phyloP scores from a whole-genome alignment of 2,797 vertebrate genomes.

The Sebastes oblongus region DNA sequence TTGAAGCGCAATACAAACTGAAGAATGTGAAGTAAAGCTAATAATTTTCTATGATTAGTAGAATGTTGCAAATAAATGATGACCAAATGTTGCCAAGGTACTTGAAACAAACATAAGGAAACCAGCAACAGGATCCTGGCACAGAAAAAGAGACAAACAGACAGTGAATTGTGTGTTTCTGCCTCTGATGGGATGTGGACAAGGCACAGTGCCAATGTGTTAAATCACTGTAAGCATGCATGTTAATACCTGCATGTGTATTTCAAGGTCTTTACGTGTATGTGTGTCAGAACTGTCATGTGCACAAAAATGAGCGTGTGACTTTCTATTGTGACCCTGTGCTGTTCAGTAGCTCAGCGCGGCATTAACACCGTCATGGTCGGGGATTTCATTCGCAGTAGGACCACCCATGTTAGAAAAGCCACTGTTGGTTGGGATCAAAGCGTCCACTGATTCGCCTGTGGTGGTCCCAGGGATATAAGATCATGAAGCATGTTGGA shows the following conservation, averaged over 20 bases:
- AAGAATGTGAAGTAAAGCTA: not conserved
- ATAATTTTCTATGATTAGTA: not conserved
- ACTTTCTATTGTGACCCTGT: slow-evolving; percentile 11
- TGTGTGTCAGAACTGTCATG: not conserved
- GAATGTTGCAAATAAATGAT: not conserved
- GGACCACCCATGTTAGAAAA: slow-evolving; percentile 69
- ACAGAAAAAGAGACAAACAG: not conserved
- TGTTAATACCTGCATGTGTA: not conserved
- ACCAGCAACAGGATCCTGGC: not conserved
- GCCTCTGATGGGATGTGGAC: not conserved
- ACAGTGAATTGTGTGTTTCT: not conserved
- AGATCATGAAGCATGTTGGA: slow-evolving; percentile 14
- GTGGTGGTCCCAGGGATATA: slow-evolving; percentile 48
- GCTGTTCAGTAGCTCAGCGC: slow-evolving; percentile 6
- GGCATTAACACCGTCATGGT: slow-evolving; percentile 36
- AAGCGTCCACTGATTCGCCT: slow-evolving; percentile 15
- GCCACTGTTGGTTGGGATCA: slow-evolving; percentile 45
- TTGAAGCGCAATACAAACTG: not conserved
- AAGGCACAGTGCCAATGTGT: not conserved
- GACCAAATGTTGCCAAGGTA: not conserved
- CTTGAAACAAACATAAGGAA: not conserved
- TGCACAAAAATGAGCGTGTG: slow-evolving; percentile 23
- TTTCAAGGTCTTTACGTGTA: not conserved
- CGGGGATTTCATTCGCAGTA: slow-evolving; percentile 25
- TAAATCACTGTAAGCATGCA: not conserved